Conservation (phyloP, 2,113 vertebrate genomes). For the Myiozetetes cayanensis region DNA sequence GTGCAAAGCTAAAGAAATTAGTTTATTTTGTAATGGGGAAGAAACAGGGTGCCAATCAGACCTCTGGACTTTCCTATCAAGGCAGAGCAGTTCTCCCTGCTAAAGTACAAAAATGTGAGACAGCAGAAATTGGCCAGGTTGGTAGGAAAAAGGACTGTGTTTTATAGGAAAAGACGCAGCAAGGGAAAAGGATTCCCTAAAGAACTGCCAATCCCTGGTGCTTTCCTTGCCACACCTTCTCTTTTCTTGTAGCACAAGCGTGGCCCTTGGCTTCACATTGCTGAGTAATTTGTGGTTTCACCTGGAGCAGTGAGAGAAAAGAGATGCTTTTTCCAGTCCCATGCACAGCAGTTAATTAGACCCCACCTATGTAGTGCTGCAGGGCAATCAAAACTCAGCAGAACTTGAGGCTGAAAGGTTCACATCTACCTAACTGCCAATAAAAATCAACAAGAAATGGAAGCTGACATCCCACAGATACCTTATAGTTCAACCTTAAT, state of each 20-base stretch:
- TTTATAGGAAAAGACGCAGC: background rate
- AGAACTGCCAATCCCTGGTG: background rate
- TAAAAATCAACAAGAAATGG: constrained; percentile 17
- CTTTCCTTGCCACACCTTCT: background rate
- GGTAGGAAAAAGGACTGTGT: background rate
- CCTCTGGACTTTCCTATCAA: constrained; percentile 26
- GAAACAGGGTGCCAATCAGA: constrained; percentile 66
- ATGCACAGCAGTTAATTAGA: background rate
- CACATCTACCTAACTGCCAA: background rate
- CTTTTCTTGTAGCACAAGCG: background rate
- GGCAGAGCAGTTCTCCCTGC: background rate
- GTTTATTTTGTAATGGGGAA: constrained; percentile 66
- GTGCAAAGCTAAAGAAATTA: constrained; percentile 69
- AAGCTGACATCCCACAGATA: background rate
- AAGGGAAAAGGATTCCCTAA: background rate
- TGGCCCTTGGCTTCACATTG: background rate
- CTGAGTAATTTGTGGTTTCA: background rate
- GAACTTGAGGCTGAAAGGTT: background rate
- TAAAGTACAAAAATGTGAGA: background rate
- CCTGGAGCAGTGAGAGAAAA: background rate
- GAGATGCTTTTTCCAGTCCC: background rate
- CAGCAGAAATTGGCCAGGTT: background rate
- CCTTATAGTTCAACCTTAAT: background rate
- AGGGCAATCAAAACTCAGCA: background rate
- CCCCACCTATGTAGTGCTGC: background rate